Conservation (phyloP, 2,888 invertebrate species). For the Ceraclea dissimilis region DNA sequence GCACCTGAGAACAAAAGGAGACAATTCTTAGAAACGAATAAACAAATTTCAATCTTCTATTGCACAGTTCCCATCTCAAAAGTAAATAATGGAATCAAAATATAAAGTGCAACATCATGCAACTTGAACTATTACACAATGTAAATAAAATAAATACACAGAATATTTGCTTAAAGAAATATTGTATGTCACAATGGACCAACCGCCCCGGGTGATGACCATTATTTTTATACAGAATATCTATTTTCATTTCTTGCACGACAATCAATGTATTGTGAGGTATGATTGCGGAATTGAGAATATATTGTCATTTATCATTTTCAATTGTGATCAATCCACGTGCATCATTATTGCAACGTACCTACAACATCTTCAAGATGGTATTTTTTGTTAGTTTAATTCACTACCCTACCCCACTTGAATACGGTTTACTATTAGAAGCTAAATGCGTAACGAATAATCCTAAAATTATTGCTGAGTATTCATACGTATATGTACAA, state of each 20-base stretch:
- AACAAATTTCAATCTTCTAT: too few species aligned
- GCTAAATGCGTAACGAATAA: not conserved
- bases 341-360: conserved; percentile 2
- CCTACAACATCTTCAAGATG: not conserved
- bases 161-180: too few species aligned
- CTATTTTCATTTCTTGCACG: conserved; percentile 1
- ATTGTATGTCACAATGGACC: not conserved
- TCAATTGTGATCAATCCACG: conserved; percentile 6
- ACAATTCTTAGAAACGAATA: not conserved
- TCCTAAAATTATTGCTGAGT: too few species aligned
- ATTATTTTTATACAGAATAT: conserved; percentile 8
- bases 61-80: not conserved
- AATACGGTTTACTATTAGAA: not conserved
- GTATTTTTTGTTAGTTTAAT: not conserved
- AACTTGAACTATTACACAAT: not conserved
- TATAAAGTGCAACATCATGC: not conserved
- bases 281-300: conserved; percentile 20
- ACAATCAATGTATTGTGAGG: conserved; percentile 9
- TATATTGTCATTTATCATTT: conserved; percentile 25
- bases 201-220: conserved; percentile 14
- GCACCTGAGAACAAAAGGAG: conserved; percentile 35
- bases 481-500: too few species aligned
- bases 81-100: not conserved
- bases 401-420: not conserved
- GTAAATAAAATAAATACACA: too few species aligned